These are phyloP conservation scores for Pristionchus entomophagus DNA, from an alignment of 2,888 invertebrate species.

Conservation along the genomic window DNA sequence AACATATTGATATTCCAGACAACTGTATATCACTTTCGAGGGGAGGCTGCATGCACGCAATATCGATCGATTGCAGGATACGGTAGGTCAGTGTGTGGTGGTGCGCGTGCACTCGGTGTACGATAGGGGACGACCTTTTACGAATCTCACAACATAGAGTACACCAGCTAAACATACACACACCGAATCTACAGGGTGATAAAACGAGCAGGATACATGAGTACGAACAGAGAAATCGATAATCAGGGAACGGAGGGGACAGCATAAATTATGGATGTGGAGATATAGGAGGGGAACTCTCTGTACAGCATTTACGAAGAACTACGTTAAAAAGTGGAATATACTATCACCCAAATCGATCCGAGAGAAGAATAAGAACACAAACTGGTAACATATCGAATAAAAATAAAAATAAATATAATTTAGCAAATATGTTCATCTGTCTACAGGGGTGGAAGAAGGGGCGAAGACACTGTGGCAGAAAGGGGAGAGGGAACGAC, in stretches of 20 bases:
- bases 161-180: conserved; percentile 4
- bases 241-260: background rate
- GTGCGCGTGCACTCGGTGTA: background rate
- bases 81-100: background rate
- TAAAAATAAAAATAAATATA: background rate
- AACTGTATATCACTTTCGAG: conserved; percentile 44
- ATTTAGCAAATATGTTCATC: conserved; percentile 36
- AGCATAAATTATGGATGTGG: background rate
- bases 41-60: conserved; percentile 11
- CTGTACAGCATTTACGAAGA: conserved; percentile 20
- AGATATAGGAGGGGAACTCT: conserved; percentile 28
- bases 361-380: background rate
- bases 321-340: background rate
- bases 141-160: conserved; percentile 20
- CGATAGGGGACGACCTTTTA: background rate
- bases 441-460: background rate
- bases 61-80: conserved; percentile 22
- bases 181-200: background rate
- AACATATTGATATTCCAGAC: conserved; percentile 17
- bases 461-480: background rate
- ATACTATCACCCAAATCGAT: conserved; percentile 20
- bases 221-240: background rate
- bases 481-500: background rate
- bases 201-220: conserved; percentile 29
- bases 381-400: background rate